These are phyloP conservation scores for Corvus hawaiiensis DNA, from an alignment of 2,113 vertebrate species.

Conservation along the genomic window DNA sequence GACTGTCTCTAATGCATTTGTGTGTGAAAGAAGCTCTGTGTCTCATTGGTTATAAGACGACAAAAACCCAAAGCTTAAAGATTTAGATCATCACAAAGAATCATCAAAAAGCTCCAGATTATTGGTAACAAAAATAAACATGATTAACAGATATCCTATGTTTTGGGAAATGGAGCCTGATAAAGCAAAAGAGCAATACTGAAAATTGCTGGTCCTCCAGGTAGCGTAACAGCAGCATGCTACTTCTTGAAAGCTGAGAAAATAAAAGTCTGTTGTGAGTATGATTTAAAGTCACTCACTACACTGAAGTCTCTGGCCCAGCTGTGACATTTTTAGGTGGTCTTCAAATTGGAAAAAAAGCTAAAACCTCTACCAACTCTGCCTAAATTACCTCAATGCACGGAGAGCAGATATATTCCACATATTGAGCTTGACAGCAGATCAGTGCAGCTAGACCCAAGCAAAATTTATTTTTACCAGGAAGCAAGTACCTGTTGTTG, in stretches of 20 bases:
- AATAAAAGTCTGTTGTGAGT: neutral
- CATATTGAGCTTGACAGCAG: neutral
- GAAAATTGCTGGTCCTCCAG: neutral
- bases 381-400: neutral
- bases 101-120: neutral
- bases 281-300: neutral
- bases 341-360: neutral
- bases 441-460: neutral
- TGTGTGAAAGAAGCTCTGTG: neutral
- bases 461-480: neutral
- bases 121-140: neutral
- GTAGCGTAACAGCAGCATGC: neutral
- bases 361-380: neutral
- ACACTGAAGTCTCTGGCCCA: neutral
- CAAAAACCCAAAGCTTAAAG: neutral
- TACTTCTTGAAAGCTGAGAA: neutral
- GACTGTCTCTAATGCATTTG: neutral
- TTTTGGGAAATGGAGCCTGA: neutral
- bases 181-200: neutral
- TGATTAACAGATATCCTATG: neutral
- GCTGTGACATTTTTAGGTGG: neutral
- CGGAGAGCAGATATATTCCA: neutral
- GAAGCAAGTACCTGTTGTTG: neutral
- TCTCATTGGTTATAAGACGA: neutral
- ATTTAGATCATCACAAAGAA: neutral